Evolutionary conservation across 2,888 invertebrate species (phyloP).

Genomic region (Melipona beecheii): DNA sequence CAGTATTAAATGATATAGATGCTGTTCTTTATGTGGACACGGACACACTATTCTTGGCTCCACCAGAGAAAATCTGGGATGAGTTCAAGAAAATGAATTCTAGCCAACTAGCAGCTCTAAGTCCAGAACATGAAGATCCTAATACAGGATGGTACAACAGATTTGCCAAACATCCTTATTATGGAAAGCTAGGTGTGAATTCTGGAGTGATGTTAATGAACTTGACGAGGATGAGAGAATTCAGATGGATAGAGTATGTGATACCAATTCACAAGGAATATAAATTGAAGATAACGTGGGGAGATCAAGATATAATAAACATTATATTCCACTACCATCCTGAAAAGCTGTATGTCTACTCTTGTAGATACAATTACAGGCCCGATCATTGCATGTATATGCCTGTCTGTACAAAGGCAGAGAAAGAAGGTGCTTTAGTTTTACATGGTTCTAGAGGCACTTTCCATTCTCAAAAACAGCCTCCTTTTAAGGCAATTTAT

Average conservation of each 20-base stretch:
- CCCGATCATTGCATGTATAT: constrained; percentile 99
- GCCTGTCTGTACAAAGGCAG: constrained; percentile 91
- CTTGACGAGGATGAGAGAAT: constrained; percentile 94
- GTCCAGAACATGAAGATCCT: constrained; percentile 96
- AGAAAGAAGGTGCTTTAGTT: constrained; percentile 90
- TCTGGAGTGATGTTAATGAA: constrained; percentile 99
- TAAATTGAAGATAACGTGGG: constrained; percentile 95
- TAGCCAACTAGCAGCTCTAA: constrained; percentile 94
- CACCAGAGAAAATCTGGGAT: constrained; percentile 93
- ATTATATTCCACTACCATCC: constrained; percentile 95
- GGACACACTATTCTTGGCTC: constrained; percentile 94
- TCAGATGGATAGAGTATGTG: constrained; percentile 94
- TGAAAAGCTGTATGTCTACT: constrained; percentile 91
- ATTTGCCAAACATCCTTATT: constrained; percentile 97
- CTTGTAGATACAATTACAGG: constrained; percentile 96
- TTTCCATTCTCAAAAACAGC: constrained; percentile 94
- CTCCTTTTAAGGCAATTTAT: constrained; percentile 91
- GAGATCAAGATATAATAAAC: constrained; percentile 98
- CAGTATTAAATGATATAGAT: constrained; percentile 91
- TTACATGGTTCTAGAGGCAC: constrained; percentile 95
- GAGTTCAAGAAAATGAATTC: constrained; percentile 92
- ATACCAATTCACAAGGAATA: constrained; percentile 94
- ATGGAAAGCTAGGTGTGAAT: constrained; percentile 95
- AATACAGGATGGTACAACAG: constrained; percentile 98
- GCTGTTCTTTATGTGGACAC: constrained; percentile 96